A percentile compares a stretch with the other conserved stretches of the same genome.
These are phyloP conservation scores for Mermis nigrescens DNA, from an alignment of 2,888 invertebrate genomes.

Conservation along the genomic window DNA sequence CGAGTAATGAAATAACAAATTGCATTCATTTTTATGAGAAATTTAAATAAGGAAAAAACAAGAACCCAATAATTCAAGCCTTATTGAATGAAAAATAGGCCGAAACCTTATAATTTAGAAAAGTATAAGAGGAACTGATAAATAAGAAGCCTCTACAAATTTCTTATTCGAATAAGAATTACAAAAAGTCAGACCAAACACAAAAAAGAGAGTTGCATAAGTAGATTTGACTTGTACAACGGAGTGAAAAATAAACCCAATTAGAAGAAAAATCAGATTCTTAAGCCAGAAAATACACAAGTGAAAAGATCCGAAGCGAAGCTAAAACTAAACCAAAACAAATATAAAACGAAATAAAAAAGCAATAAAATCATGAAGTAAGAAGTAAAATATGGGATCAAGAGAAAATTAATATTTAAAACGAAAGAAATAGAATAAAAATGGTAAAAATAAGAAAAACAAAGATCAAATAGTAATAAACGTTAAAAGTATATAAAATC, in stretches of 20 bases:
- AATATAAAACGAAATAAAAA: neutral
- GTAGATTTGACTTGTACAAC: neutral
- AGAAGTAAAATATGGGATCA: no score
- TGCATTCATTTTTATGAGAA: no score
- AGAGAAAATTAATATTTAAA: neutral
- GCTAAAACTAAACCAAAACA: neutral
- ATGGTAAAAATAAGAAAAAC: neutral
- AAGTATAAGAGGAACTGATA: no score
- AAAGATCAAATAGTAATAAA: neutral
- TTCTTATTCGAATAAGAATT: no score
- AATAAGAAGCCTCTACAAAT: no score
- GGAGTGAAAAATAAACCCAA: neutral
- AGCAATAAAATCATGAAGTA: neutral
- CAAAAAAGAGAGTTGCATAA: no score
- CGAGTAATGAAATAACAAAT: no score
- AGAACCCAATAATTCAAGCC: no score
- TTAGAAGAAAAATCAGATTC: neutral
- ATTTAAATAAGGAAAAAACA: no score
- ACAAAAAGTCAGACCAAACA: neutral
- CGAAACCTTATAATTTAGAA: no score
- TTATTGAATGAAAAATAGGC: no score
- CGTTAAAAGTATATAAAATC: neutral
- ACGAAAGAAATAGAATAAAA: neutral
- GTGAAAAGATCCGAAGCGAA: neutral
- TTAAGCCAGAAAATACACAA: neutral